Base-by-base conservation (phyloP, 1,140 invertebrate genomes). In the Myzus persicae region DNA sequence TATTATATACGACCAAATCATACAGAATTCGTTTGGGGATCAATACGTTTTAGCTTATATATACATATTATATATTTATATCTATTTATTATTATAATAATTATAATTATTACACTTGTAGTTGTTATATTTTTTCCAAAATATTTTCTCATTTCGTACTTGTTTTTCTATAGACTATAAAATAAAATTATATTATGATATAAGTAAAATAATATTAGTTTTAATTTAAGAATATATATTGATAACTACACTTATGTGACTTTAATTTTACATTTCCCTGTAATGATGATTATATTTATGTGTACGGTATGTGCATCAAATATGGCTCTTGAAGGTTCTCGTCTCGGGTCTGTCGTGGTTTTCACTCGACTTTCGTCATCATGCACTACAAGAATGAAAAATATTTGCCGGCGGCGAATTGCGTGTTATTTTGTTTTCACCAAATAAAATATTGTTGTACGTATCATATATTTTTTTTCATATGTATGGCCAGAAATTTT, bases 21-120 rank as follows among this genome's bases (percentile, higher is more conserved):
- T 82, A 87, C 85, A 46, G 31, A 87, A 87, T 87, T 87, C 85
- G 42, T 87, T 46, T 87, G 42, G 85, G 85, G 85, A 87, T 87
- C 85, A 87, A 46, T 87, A 87, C 42, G 40, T 85, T 85, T 85
- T 85, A 85, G 24, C 84, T 85, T 85, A 85, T 85, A 85, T 36
- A 20, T 81, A 38, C 11, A 82, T 22, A 82, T 24, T 81, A 81
- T 81, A 82, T 38, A 84, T 84, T 31, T 84, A 84, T 67, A 67
- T 67, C 9, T 67, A 67, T 67, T 42, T 42, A 85, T 87, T 46
- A 46, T 40, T 31, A 44, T 85, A 24, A 87, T 87, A 87, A 44
- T 87, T 31, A 84, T 42, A 84, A 42, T 87, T 48, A 46, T 87
- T 46, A 87, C n/a, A 46, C 26, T 44, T 22, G 87, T 89, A 48